phyloP scores from a whole-genome alignment of 1,140 invertebrate genomes.

The Pseudomyrmex flavicornis region DNA sequence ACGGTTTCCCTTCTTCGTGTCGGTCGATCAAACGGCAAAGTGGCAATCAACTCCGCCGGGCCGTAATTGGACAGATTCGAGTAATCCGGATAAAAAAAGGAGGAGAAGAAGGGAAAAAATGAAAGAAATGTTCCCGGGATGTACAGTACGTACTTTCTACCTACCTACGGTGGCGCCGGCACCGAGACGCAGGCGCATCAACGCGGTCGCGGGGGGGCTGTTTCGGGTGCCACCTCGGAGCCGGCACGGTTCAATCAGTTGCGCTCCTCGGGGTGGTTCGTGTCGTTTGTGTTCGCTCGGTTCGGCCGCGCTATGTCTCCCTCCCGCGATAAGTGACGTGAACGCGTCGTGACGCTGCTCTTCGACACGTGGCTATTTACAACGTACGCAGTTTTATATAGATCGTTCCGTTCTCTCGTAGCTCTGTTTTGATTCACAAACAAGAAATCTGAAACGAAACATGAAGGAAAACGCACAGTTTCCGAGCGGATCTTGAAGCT shows the following conservation, averaged over 20 bases:
- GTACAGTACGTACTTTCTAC: background rate
- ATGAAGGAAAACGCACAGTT: too few species aligned
- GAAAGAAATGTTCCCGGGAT: background rate
- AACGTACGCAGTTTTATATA: too few species aligned
- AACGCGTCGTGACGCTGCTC: constrained; percentile 30
- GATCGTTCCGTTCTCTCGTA: too few species aligned
- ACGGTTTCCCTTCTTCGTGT: too few species aligned
- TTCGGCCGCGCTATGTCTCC: background rate
- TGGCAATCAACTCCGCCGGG: background rate
- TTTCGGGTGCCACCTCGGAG: constrained; percentile 25
- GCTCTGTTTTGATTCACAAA: too few species aligned
- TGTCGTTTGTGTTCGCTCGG: constrained; percentile 35
- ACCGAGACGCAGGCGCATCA: constrained; percentile 51
- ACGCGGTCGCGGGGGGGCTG: constrained; percentile 35
- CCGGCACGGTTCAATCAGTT: constrained; percentile 61
- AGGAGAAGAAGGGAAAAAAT: background rate
- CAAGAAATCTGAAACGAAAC: too few species aligned
- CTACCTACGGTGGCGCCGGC: background rate
- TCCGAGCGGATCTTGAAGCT: too few species aligned
- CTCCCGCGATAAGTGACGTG: background rate
- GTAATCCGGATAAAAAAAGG: background rate
- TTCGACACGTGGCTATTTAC: too few species aligned
- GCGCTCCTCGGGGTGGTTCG: constrained; percentile 67
- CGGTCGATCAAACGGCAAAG: background rate
- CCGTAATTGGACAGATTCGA: background rate